A percentile compares a stretch with the other conserved stretches of the same genome.
Conservation (phyloP, 1,140 invertebrate species). For the Zaprionus tsacasi region DNA sequence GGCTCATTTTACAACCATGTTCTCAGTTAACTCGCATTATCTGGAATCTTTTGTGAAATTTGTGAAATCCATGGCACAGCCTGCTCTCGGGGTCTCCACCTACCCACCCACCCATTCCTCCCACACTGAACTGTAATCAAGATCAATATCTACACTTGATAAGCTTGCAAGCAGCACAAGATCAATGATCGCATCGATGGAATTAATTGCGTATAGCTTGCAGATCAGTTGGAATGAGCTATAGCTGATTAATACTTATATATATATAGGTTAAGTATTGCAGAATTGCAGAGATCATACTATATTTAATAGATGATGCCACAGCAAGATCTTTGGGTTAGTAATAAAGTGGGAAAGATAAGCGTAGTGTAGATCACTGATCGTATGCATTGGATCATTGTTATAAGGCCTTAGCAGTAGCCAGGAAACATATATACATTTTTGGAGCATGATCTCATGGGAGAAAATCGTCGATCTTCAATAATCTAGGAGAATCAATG, state of each 20-base stretch:
- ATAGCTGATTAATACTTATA: neutral
- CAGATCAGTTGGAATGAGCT: neutral
- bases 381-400: too few species aligned
- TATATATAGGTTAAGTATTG: neutral
- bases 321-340: too few species aligned
- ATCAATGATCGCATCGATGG: neutral
- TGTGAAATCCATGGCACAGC: conserved; percentile 44
- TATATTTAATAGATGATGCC: too few species aligned
- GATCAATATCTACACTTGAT: conserved; percentile 31
- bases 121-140: neutral
- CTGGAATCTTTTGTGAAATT: conserved; percentile 60
- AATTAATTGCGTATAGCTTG: neutral
- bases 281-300: too few species aligned
- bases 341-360: neutral
- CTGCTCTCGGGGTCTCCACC: neutral
- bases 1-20: conserved; percentile 62
- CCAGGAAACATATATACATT: too few species aligned
- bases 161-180: neutral
- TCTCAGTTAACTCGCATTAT: conserved; percentile 70
- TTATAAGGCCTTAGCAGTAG: too few species aligned
- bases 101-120: neutral
- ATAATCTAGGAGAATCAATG: neutral
- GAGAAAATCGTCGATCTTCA: neutral
- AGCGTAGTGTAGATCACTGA: neutral
- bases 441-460: too few species aligned